Conservation (phyloP, 2,888 invertebrate genomes). For the Spodoptera picta region DNA sequence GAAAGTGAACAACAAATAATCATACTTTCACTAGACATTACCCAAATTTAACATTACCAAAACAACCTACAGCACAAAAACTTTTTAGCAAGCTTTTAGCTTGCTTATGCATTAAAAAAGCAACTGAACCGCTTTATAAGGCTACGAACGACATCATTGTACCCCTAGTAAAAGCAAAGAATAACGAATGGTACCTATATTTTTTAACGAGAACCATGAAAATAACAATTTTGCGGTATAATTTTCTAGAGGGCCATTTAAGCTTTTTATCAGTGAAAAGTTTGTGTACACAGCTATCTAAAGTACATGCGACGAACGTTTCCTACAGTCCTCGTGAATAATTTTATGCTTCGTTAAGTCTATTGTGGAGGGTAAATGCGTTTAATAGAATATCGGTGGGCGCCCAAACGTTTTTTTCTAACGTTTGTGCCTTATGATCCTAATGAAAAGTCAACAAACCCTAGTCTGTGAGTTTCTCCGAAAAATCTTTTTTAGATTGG, state of each 20-base stretch:
- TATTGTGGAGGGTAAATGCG: constrained; percentile 78
- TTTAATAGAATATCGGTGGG: constrained; percentile 68
- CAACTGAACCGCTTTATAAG: constrained; percentile 77
- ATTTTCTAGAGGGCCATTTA: constrained; percentile 83
- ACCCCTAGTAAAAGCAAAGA: constrained; percentile 63
- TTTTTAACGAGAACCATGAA: constrained; percentile 74
- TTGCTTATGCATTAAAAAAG: constrained; percentile 79
- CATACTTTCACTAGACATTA: no score
- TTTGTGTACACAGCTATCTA: constrained; percentile 85
- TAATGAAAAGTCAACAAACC: constrained; percentile 76
- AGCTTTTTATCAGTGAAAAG: constrained; percentile 85
- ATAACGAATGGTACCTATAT: constrained; percentile 71
- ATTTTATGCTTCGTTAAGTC: constrained; percentile 85
- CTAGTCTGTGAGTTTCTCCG: constrained; percentile 52
- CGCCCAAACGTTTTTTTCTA: constrained; percentile 58
- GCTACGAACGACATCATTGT: constrained; percentile 75
- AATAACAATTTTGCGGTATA: constrained; percentile 84
- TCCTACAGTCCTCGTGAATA: constrained; percentile 80
- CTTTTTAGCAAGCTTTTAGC: constrained; percentile 60
- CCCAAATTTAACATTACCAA: no score
- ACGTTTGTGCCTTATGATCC: constrained; percentile 48
- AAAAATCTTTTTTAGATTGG: constrained; percentile 61
- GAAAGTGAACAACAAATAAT: no score
- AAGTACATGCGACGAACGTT: constrained; percentile 78
- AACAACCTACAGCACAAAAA: no score